A percentile compares a stretch with the other conserved stretches of the same genome.
phyloP scores from a whole-genome alignment of 2,797 vertebrate genomes.

The Scolopax rusticola region DNA sequence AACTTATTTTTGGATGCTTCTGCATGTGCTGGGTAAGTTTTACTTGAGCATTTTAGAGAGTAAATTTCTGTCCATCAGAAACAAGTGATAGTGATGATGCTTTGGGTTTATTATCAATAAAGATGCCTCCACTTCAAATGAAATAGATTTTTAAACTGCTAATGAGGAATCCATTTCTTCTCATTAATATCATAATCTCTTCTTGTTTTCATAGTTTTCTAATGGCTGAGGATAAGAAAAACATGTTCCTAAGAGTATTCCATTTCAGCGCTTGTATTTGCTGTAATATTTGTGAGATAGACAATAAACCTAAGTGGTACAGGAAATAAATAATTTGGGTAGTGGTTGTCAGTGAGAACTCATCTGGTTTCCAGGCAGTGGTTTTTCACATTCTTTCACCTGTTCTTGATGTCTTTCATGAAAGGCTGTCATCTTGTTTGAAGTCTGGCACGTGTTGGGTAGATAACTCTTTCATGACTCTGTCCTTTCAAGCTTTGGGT shows the following conservation, averaged over 20 bases:
- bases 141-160: not conserved
- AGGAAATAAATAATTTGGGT: not conserved
- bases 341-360: not conserved
- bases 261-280: not conserved
- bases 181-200: not conserved
- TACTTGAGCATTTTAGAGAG: not conserved
- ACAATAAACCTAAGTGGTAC: not conserved
- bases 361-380: conserved; percentile 41
- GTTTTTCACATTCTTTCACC: conserved; percentile 31
- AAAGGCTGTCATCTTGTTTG: conserved; percentile 40
- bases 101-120: not conserved
- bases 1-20: not conserved
- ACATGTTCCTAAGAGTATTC: not conserved
- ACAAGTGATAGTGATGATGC: not conserved
- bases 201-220: not conserved
- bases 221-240: not conserved
- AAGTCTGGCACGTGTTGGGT: not conserved
- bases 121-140: not conserved
- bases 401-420: conserved; percentile 13
- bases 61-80: not conserved
- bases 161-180: not conserved
- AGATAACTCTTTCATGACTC: not conserved
- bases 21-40: not conserved
- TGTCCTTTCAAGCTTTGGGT: conserved; percentile 36
- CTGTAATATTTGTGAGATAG: not conserved